Percentiles rank a stretch among this genome's conserved stretches.
Conservation (phyloP, 2,113 vertebrate genomes). For the Odocoileus virginianus region DNA sequence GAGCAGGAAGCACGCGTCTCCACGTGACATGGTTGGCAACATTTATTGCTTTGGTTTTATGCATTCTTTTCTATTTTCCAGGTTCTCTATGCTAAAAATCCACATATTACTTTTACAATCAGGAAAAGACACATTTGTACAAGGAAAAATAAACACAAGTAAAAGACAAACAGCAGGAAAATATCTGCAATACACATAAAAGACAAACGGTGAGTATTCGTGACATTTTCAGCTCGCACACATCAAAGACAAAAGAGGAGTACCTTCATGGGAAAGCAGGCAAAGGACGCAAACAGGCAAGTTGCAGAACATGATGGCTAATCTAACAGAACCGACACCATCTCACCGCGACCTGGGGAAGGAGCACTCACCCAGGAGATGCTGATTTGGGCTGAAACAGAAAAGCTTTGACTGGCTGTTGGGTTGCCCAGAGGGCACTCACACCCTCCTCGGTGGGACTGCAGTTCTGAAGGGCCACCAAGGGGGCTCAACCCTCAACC, state of each 20-base stretch:
- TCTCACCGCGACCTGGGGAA: neutral
- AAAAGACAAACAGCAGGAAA: neutral
- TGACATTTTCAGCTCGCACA: neutral
- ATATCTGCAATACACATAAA: neutral
- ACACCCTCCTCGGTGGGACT: accelerated
- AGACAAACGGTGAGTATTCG: neutral
- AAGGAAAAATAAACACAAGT: constrained; percentile 45
- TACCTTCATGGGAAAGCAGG: neutral
- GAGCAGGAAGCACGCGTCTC: neutral
- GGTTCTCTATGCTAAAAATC: constrained; percentile 5
- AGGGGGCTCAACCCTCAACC: accelerated
- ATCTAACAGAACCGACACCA: neutral
- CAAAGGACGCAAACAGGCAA: neutral
- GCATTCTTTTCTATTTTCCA: neutral
- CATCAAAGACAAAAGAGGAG: neutral
- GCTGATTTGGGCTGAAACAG: accelerated
- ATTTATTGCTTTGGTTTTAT: constrained; percentile 50
- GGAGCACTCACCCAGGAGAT: neutral
- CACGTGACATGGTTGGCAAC: neutral
- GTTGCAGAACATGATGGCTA: neutral
- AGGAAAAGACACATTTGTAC: constrained; percentile 44
- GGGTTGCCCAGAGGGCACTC: neutral
- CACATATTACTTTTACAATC: constrained; percentile 44
- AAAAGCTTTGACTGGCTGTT: too few species aligned
- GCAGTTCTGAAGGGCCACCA: neutral